Evolutionary conservation across 2,888 invertebrate genomes (phyloP).

Genomic region (Agriopis leucophaearia): DNA sequence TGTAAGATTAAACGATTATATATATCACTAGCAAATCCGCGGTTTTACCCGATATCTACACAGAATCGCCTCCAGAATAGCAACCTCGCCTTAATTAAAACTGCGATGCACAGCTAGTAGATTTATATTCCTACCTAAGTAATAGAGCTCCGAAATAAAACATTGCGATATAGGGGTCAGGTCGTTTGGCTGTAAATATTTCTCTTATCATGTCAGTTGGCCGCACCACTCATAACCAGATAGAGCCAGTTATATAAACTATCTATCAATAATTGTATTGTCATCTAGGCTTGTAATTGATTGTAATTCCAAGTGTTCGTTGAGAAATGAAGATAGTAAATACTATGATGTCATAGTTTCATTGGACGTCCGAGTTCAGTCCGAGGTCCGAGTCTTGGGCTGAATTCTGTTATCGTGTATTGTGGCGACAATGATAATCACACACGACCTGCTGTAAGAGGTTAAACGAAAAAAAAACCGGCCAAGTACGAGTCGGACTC

Average conservation of each 20-base stretch:
- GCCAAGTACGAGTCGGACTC: too few relatives aligned
- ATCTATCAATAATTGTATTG: slow-evolving; percentile 22
- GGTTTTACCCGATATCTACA: too few relatives aligned
- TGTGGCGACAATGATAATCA: too few relatives aligned
- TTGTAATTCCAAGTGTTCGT: slow-evolving; percentile 19
- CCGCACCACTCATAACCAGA: slow-evolving; percentile 5
- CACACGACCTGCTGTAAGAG: background rate
- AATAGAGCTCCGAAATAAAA: slow-evolving; percentile 24
- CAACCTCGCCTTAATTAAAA: background rate
- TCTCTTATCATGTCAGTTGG: slow-evolving; percentile 19
- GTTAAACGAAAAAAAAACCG: background rate
- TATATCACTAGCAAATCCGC: too few relatives aligned
- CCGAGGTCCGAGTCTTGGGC: too few relatives aligned
- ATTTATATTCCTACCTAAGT: too few relatives aligned
- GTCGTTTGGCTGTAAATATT: slow-evolving; percentile 24
- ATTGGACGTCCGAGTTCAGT: slow-evolving; percentile 3
- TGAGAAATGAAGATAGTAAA: slow-evolving; percentile 21
- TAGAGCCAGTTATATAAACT: slow-evolving; percentile 12
- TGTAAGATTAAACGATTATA: too few relatives aligned
- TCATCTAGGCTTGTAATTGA: slow-evolving; percentile 23
- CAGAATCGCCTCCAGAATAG: too few relatives aligned
- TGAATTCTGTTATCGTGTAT: too few relatives aligned
- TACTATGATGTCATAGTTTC: background rate
- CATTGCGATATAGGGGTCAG: slow-evolving; percentile 27
- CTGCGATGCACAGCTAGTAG: background rate